Evolutionary conservation across 2,888 invertebrate genomes (phyloP).

Genomic region (Thymelicus sylvestris): DNA sequence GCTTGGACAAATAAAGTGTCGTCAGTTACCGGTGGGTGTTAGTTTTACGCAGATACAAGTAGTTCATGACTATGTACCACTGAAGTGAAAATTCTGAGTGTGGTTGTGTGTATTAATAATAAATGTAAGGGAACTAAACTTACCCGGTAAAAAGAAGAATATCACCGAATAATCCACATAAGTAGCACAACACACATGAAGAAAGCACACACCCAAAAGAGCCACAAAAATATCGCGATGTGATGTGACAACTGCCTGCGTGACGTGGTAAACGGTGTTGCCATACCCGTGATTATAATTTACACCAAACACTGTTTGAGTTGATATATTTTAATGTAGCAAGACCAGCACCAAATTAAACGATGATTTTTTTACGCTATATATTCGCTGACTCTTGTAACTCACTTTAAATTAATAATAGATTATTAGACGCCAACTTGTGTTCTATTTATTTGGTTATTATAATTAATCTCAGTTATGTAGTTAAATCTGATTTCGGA

Average conservation of each 20-base stretch:
- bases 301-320: neutral
- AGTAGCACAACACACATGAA: slow-evolving; percentile 84
- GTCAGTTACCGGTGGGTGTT: slow-evolving; percentile 68
- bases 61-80: slow-evolving; percentile 50
- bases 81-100: slow-evolving; percentile 45
- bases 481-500: no score
- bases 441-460: no score
- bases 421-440: no score
- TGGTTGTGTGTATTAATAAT: slow-evolving; percentile 14
- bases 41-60: slow-evolving; percentile 50
- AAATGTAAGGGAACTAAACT: slow-evolving; percentile 50
- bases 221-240: slow-evolving; percentile 84
- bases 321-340: neutral
- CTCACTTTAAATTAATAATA: no score
- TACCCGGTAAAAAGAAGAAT: slow-evolving; percentile 79
- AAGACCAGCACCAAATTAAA: no score
- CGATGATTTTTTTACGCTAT: no score
- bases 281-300: slow-evolving; percentile 44
- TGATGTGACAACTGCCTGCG: slow-evolving; percentile 83
- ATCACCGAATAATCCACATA: slow-evolving; percentile 85
- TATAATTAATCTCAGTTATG: no score
- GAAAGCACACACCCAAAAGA: slow-evolving; percentile 84
- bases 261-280: slow-evolving; percentile 81
- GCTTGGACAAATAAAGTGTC: slow-evolving; percentile 60
- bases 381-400: no score